Percentiles rank a stretch among this genome's conserved stretches.
phyloP scores from a whole-genome alignment of 2,113 vertebrate genomes.

The Ancistrus triradiatus region DNA sequence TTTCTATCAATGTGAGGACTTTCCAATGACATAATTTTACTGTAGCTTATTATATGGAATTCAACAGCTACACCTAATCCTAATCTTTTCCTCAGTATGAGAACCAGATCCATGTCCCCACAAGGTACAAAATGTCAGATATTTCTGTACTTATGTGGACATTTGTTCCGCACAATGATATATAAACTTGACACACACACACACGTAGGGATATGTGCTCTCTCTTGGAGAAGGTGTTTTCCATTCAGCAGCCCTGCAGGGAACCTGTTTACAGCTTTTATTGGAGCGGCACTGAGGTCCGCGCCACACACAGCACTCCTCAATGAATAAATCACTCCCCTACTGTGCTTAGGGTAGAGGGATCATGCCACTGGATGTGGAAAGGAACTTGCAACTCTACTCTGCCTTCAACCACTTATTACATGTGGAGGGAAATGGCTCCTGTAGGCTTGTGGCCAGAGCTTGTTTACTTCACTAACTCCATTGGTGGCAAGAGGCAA shows the following conservation, averaged over 20 bases:
- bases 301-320: slow-evolving; percentile 33
- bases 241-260: slow-evolving; percentile 42
- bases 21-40: too few relatives aligned
- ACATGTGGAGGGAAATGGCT: slow-evolving; percentile 52
- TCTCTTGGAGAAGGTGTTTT: slow-evolving; percentile 37
- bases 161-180: too few relatives aligned
- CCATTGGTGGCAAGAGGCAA: slow-evolving; percentile 51
- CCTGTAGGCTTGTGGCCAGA: slow-evolving; percentile 48
- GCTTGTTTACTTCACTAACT: slow-evolving; percentile 65
- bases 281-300: slow-evolving; percentile 40
- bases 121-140: too few relatives aligned
- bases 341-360: slow-evolving; percentile 28
- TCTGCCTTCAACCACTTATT: slow-evolving; percentile 52
- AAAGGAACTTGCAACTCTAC: slow-evolving; percentile 18
- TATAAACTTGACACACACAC: slow-evolving; percentile 10
- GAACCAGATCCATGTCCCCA: too few relatives aligned
- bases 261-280: slow-evolving; percentile 45
- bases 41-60: too few relatives aligned
- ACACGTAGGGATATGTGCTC: background rate
- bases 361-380: slow-evolving; percentile 20
- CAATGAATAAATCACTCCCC: slow-evolving; percentile 44
- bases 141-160: too few relatives aligned
- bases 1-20: too few relatives aligned
- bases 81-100: too few relatives aligned
- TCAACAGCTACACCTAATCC: too few relatives aligned